Evolutionary conservation across 2,888 invertebrate species (phyloP).

Genomic region (Branchellion lobata): DNA sequence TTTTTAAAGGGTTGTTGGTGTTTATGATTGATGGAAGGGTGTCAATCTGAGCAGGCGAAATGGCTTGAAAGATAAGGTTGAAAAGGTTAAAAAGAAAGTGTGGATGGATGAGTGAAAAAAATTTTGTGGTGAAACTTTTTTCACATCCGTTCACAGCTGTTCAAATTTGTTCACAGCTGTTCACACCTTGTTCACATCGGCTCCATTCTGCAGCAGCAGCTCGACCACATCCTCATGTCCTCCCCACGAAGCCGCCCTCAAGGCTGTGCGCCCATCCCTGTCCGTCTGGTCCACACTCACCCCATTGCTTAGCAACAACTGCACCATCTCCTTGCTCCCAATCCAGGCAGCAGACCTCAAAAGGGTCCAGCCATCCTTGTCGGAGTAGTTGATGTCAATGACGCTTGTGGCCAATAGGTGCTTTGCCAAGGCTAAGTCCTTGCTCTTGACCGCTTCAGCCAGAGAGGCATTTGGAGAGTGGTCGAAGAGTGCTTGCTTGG

Average conservation of each 20-base stretch:
- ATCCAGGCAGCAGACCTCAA: constrained; percentile 88
- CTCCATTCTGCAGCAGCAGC: constrained; percentile 68
- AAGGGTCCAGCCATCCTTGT: constrained; percentile 64
- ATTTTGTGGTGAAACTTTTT: too few species aligned
- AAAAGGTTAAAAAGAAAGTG: not conserved
- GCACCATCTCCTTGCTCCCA: constrained; percentile 71
- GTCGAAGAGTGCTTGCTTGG: not conserved
- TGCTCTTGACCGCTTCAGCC: constrained; percentile 69
- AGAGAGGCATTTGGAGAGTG: constrained; percentile 65
- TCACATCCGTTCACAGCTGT: too few species aligned
- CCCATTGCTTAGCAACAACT: constrained; percentile 53
- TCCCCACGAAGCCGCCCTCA: constrained; percentile 77
- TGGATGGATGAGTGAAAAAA: too few species aligned
- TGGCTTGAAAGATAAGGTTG: too few species aligned
- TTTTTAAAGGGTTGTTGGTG: too few species aligned
- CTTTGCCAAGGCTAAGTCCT: constrained; percentile 62
- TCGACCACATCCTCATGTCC: constrained; percentile 65
- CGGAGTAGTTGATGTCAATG: constrained; percentile 61
- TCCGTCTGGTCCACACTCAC: constrained; percentile 62
- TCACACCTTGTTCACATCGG: constrained; percentile 62
- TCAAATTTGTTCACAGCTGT: too few species aligned
- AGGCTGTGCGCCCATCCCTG: constrained; percentile 73
- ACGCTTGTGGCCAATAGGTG: constrained; percentile 56
- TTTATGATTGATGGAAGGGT: too few species aligned
- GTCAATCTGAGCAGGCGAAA: too few species aligned